phyloP scores from a whole-genome alignment of 2,113 vertebrate genomes.

The Microtus richardsoni region DNA sequence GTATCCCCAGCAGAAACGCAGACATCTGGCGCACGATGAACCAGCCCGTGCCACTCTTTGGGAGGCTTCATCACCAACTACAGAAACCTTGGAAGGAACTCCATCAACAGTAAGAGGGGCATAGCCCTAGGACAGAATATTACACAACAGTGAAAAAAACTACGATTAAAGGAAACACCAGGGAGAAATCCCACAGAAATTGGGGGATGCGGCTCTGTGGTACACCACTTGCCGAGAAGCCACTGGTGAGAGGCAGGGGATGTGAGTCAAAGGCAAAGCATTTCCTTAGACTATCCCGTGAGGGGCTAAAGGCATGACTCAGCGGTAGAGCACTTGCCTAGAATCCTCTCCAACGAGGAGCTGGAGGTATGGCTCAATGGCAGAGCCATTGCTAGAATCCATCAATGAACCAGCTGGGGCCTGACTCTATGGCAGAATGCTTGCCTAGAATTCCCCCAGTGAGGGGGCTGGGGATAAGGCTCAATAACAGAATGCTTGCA shows the following conservation, averaged over 20 bases:
- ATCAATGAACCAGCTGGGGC: background rate
- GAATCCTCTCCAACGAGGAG: background rate
- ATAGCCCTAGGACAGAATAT: rapidly evolving
- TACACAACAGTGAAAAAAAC: background rate
- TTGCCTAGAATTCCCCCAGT: background rate
- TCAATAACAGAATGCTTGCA: background rate
- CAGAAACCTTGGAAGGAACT: background rate
- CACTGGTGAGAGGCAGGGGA: background rate
- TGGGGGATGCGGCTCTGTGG: background rate
- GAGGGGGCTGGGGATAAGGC: background rate
- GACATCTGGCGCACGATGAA: rapidly evolving
- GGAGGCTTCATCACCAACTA: background rate
- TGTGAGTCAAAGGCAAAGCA: too few species aligned
- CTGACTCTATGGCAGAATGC: background rate
- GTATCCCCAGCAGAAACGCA: background rate
- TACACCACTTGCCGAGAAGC: background rate
- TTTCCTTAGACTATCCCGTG: background rate
- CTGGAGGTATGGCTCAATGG: background rate
- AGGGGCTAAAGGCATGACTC: background rate
- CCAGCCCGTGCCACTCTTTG: background rate
- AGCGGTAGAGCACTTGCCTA: background rate
- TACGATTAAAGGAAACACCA: background rate
- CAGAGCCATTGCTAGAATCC: background rate
- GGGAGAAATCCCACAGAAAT: background rate
- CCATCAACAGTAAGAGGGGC: too few species aligned